These are phyloP conservation scores for Phaenicophaeus curvirostris DNA, from an alignment of 2,797 vertebrate species.

Conservation along the genomic window DNA sequence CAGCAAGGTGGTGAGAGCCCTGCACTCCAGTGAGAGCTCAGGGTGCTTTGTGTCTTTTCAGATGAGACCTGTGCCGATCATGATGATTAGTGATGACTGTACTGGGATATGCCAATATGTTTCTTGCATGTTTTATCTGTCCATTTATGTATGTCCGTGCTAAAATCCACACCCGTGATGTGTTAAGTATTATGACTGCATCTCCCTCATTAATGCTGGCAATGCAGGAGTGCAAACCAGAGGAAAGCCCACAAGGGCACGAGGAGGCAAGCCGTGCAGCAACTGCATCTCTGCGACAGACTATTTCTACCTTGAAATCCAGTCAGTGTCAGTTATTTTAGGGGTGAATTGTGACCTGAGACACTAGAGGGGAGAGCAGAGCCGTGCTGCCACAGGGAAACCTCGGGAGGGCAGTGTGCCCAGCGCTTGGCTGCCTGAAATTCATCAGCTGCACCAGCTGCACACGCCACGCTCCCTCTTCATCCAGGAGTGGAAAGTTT, in stretches of 20 bases:
- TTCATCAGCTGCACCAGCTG: too few species aligned
- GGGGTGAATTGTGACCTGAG: not conserved
- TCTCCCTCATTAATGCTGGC: not conserved
- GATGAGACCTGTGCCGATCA: not conserved
- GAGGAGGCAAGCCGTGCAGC: not conserved
- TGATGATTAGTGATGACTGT: not conserved
- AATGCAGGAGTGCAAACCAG: not conserved
- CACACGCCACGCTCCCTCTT: not conserved
- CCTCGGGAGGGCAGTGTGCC: accelerated
- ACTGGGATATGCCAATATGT: too few species aligned
- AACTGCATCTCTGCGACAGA: accelerated
- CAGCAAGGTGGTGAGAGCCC: not conserved
- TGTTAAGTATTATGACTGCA: not conserved
- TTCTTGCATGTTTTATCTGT: not conserved
- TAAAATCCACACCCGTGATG: not conserved
- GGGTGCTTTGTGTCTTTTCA: not conserved
- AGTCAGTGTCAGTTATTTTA: not conserved
- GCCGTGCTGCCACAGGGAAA: not conserved
- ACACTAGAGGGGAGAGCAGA: not conserved
- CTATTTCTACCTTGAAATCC: not conserved
- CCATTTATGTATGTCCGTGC: not conserved
- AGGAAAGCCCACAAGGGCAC: not conserved
- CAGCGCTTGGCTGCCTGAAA: not conserved
- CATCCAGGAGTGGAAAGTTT: not conserved
- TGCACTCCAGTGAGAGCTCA: not conserved